Conservation (phyloP, 2,888 invertebrate species). For the Theretra japonica region DNA sequence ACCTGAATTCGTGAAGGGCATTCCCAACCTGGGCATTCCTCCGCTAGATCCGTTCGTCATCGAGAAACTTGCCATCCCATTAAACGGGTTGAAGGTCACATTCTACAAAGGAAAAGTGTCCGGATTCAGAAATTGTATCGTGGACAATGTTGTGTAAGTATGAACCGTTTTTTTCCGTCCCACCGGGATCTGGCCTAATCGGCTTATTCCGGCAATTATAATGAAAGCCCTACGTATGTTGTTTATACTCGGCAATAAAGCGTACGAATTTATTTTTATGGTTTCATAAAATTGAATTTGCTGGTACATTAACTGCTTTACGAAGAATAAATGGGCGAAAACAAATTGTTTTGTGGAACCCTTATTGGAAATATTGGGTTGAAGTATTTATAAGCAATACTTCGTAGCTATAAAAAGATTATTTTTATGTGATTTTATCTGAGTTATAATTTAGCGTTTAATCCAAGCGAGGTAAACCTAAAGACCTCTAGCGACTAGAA, state of each 20-base stretch:
- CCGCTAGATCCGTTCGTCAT: constrained; percentile 72
- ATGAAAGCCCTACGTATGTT: constrained; percentile 21
- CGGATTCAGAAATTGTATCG: constrained; percentile 71
- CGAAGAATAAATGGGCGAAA: background rate
- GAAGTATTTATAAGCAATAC: background rate
- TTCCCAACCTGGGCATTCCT: constrained; percentile 62
- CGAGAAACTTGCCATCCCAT: constrained; percentile 68
- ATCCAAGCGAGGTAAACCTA: constrained; percentile 16
- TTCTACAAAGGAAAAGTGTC: constrained; percentile 73
- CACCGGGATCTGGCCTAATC: background rate
- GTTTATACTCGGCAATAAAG: constrained; percentile 13
- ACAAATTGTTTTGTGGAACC: background rate
- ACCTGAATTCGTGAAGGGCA: constrained; percentile 72
- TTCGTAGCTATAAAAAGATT: background rate
- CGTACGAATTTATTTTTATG: constrained; percentile 25
- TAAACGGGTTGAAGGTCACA: constrained; percentile 71
- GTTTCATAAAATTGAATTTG: constrained; percentile 21
- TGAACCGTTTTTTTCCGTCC: background rate
- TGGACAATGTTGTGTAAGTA: constrained; percentile 74
- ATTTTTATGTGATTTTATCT: background rate
- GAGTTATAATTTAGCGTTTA: background rate
- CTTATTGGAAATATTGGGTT: background rate
- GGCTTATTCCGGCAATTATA: constrained; percentile 17
- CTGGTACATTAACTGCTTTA: background rate
- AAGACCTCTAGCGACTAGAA: constrained; percentile 16